Conservation (phyloP, 37 sponge, comb jelly and placozoan genomes). For the Ianthella basta region DNA sequence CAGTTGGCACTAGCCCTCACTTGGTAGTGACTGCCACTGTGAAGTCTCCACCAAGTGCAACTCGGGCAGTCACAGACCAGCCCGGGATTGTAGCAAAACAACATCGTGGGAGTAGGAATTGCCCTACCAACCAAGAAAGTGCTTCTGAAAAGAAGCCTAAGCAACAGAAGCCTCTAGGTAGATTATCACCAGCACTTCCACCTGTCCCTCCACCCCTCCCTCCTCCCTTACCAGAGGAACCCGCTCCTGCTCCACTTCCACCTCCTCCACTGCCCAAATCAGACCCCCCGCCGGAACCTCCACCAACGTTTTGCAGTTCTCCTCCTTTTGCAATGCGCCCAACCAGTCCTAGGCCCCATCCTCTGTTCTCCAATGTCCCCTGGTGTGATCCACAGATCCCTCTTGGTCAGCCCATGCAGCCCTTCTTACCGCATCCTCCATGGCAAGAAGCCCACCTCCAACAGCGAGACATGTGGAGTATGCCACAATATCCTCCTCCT, state of each 20-base stretch:
- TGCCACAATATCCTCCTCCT: too few relatives aligned
- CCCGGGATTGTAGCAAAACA: too few relatives aligned
- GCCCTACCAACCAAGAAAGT: too few relatives aligned
- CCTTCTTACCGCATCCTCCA: neutral
- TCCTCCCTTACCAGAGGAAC: too few relatives aligned
- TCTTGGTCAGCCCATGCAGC: neutral
- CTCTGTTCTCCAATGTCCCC: neutral
- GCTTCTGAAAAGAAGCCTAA: neutral
- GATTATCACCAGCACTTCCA: neutral
- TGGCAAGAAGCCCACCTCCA: neutral
- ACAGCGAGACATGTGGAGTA: too few relatives aligned
- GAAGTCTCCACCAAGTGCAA: too few relatives aligned
- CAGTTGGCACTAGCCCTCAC: too few relatives aligned
- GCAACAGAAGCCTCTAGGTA: neutral
- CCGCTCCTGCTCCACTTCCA: neutral
- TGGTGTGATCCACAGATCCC: neutral
- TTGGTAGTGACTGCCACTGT: too few relatives aligned
- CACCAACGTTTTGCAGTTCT: neutral
- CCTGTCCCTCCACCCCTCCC: constrained; percentile 2
- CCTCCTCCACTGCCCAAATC: neutral
- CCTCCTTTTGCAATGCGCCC: neutral
- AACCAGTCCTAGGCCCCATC: neutral
- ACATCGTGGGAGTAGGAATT: too few relatives aligned
- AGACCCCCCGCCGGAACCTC: neutral
- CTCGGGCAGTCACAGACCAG: too few relatives aligned